Evolutionary conservation across 2,797 vertebrate species (phyloP).

Genomic region (Arrhamphus sclerolepis): DNA sequence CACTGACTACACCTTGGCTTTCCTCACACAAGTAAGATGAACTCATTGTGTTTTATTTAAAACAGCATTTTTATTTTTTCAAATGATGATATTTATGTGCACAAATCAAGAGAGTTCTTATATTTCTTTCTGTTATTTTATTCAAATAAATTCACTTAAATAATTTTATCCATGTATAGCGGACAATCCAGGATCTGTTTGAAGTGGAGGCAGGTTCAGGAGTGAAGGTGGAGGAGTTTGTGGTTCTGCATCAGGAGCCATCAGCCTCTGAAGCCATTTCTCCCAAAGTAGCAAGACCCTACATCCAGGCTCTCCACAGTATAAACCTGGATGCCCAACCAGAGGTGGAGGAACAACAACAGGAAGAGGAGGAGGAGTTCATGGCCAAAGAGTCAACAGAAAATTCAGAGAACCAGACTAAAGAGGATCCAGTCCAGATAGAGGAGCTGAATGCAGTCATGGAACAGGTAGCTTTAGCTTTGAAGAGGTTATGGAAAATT

Average conservation of each 20-base stretch:
- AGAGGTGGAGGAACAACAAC: slow-evolving; percentile 37
- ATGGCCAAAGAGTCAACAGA: slow-evolving; percentile 31
- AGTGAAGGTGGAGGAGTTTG: slow-evolving; percentile 97
- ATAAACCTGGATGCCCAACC: slow-evolving; percentile 81
- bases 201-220: slow-evolving; percentile 94
- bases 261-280: slow-evolving; percentile 94
- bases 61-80: neutral
- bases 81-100: no score
- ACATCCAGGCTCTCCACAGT: slow-evolving; percentile 94
- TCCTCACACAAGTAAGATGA: slow-evolving; percentile 88
- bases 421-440: slow-evolving; percentile 81
- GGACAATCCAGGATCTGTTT: slow-evolving; percentile 98
- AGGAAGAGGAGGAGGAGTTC: slow-evolving; percentile 31
- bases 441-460: slow-evolving; percentile 90
- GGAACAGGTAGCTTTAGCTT: slow-evolving; percentile 82
- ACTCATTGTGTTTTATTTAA: neutral
- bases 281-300: slow-evolving; percentile 92
- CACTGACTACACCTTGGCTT: slow-evolving; percentile 92
- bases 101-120: no score
- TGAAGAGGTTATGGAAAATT: no score
- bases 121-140: no score
- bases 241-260: slow-evolving; percentile 95
- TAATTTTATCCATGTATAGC: slow-evolving; percentile 72
- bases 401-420: slow-evolving; percentile 58
- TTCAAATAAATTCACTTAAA: neutral